Evolutionary conservation across 1,140 invertebrate species (phyloP).

Genomic region (Rhagoletis zephyria): DNA sequence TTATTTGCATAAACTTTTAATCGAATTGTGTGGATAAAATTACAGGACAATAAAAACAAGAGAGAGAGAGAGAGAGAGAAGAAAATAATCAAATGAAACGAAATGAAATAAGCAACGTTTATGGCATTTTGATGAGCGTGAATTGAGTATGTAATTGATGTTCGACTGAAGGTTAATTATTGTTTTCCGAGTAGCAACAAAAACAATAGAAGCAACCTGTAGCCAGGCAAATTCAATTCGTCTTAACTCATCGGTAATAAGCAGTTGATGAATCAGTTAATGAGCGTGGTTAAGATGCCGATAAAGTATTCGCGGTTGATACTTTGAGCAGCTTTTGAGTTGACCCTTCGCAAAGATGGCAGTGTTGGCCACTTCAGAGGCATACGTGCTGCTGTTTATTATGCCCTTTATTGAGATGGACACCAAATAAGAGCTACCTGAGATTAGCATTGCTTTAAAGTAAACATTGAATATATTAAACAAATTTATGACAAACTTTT

Average conservation of each 20-base stretch:
- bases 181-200: not conserved
- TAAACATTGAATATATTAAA: too few species aligned
- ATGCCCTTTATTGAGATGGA: too few species aligned
- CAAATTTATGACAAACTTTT: too few species aligned
- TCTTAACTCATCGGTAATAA: not conserved
- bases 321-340: not conserved
- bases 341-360: too few species aligned
- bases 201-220: not conserved
- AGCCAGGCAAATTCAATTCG: not conserved
- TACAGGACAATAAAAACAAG: not conserved
- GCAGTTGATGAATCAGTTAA: slow-evolving; percentile 36
- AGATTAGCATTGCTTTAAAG: too few species aligned
- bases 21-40: slow-evolving; percentile 42
- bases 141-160: not conserved
- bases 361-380: too few species aligned
- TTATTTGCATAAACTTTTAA: slow-evolving; percentile 44
- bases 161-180: slow-evolving; percentile 7
- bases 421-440: too few species aligned
- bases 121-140: slow-evolving; percentile 49
- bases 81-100: not conserved
- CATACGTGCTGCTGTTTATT: too few species aligned
- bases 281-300: not conserved
- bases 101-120: slow-evolving; percentile 18
- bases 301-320: not conserved
- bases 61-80: too few species aligned